Evolutionary conservation across 2,888 invertebrate genomes (phyloP).

Genomic region (Drosophila setosimentum): DNA sequence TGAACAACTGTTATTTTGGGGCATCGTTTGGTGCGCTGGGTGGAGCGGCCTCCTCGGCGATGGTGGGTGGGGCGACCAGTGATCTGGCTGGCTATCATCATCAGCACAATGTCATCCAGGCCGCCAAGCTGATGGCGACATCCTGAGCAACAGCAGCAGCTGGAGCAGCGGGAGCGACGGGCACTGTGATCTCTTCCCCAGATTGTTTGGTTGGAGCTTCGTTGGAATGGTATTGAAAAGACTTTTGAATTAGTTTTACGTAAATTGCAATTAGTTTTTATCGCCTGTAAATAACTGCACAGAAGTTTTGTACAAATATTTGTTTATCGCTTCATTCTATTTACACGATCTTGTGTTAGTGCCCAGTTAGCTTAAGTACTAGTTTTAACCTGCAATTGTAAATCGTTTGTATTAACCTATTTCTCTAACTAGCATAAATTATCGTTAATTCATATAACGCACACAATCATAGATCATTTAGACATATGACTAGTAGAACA

Average conservation of each 20-base stretch:
- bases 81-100: slow-evolving; percentile 92
- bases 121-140: slow-evolving; percentile 93
- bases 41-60: slow-evolving; percentile 78
- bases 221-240: slow-evolving; percentile 73
- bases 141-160: slow-evolving; percentile 86
- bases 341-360: slow-evolving; percentile 17
- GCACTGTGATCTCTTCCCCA: slow-evolving; percentile 64
- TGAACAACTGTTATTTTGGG: slow-evolving; percentile 85
- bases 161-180: slow-evolving; percentile 8
- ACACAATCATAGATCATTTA: slow-evolving; percentile 65
- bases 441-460: slow-evolving; percentile 27
- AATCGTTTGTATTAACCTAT: slow-evolving; percentile 42
- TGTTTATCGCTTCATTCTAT: slow-evolving; percentile 37
- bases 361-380: slow-evolving; percentile 18
- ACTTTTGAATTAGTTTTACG: slow-evolving; percentile 62
- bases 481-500: slow-evolving; percentile 39
- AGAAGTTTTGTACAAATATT: slow-evolving; percentile 62
- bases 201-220: slow-evolving; percentile 44
- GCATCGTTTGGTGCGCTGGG: slow-evolving; percentile 83
- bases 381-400: slow-evolving; percentile 34
- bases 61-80: slow-evolving; percentile 82
- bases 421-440: slow-evolving; percentile 52
- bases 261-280: slow-evolving; percentile 50
- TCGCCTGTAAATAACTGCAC: slow-evolving; percentile 58
- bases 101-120: slow-evolving; percentile 93